Base-by-base conservation (phyloP, 1,140 invertebrate genomes). In the Lordiphosa mommai region DNA sequence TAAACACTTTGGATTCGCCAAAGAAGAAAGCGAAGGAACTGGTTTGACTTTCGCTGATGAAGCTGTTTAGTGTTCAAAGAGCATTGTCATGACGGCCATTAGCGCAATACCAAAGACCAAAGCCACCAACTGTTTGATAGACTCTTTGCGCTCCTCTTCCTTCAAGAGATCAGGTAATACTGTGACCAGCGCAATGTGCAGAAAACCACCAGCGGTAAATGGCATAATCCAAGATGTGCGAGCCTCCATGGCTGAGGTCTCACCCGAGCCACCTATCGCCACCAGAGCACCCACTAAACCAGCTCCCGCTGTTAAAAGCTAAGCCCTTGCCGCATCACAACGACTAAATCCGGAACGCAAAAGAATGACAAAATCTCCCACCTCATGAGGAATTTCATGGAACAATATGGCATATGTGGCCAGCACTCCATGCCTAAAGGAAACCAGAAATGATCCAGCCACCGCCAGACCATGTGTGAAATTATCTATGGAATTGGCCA, bases 361-460 rank as follows among this genome's bases (percentile, higher is more conserved):
- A n/a, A 99, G 90, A 74, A 99, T 99, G 4, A 97, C 98, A 90
- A 99, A 99, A 89, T 99, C 98, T 0, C 97, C 97, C 20, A 99
- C 94, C 89, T 99, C 98, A 88, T 99, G 98, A 0, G 98, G 98
- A 65, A 99, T 96, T 90, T 99, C 97, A 85, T 99, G 98, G 9
- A 98, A 67, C 30, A 97, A 89, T 67, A 99, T 99, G 40, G 97
- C 97, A 68, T 97, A 93, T 0, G 97, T 99, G 4, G 97, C 99
- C 3, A 99, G 90, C 3, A 95, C 82, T 4, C 98, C 98, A 34
- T 98, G 93, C 82, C 96, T 89, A 71, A 94, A 94, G 3, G 94
- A 95, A 5, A 98, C 95, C 4, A 98, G 90, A 90, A 98, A 99
- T 14, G 96, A 97, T 0, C 96, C 97, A n/a, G 96, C 97, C 1